Evolutionary conservation across 2,888 invertebrate species (phyloP).

Genomic region (Caenorhabditis parvicauda): DNA sequence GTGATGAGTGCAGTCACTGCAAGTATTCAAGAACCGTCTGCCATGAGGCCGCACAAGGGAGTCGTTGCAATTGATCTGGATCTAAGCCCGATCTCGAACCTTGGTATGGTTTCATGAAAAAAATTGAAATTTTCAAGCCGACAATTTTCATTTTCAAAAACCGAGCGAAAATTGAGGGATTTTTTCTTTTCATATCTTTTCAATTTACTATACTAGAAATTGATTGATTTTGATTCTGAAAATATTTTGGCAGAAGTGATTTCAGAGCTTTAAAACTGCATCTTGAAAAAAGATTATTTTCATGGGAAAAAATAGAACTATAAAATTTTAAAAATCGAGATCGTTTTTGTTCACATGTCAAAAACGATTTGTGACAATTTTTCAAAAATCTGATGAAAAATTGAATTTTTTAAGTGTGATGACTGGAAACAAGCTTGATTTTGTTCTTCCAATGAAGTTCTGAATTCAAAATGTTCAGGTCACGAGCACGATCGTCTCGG

Average conservation of each 20-base stretch:
- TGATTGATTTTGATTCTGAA: too few species aligned
- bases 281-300: too few species aligned
- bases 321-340: too few species aligned
- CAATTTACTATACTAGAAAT: neutral
- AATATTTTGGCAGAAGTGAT: too few species aligned
- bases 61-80: conserved; percentile 44
- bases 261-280: too few species aligned
- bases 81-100: conserved; percentile 46
- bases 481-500: conserved; percentile 45
- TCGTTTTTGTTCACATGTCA: too few species aligned
- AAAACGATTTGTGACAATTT: too few species aligned
- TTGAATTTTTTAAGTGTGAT: too few species aligned
- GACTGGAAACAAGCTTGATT: too few species aligned
- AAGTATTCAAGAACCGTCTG: conserved; percentile 34
- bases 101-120: conserved; percentile 11
- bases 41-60: conserved; percentile 40
- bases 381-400: conserved; percentile 14
- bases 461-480: too few species aligned
- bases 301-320: too few species aligned
- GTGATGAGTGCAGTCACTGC: conserved; percentile 41
- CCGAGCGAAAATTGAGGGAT: neutral
- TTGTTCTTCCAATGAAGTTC: too few species aligned
- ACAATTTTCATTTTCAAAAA: neutral
- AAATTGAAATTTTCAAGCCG: neutral
- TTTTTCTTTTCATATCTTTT: neutral